These are phyloP conservation scores for Agrotis exclamationis DNA, from an alignment of 2,888 invertebrate species.

Conservation along the genomic window DNA sequence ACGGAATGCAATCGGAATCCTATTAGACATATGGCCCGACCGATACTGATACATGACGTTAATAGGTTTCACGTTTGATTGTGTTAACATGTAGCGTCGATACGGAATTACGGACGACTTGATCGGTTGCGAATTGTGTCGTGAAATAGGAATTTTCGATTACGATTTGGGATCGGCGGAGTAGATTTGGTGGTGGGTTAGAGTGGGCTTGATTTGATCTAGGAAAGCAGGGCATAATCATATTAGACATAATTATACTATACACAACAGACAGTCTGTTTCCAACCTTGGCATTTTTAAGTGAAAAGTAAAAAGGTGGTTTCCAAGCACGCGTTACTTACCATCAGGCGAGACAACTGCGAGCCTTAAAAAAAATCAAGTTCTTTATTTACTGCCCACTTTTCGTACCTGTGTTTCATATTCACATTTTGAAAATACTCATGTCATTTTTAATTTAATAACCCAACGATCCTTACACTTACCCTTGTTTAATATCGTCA, in stretches of 20 bases:
- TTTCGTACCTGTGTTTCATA: too few relatives aligned
- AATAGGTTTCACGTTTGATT: slow-evolving; percentile 83
- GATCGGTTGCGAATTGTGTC: slow-evolving; percentile 66
- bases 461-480: not conserved
- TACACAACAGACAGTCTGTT: too few relatives aligned
- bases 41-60: slow-evolving; percentile 80
- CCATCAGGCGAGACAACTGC: too few relatives aligned
- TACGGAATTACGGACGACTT: slow-evolving; percentile 62
- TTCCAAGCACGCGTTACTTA: too few relatives aligned
- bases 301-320: too few relatives aligned
- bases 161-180: slow-evolving; percentile 24
- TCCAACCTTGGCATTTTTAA: too few relatives aligned
- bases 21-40: slow-evolving; percentile 84
- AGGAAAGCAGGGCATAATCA: not conserved
- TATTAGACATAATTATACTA: too few relatives aligned
- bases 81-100: slow-evolving; percentile 71
- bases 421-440: too few relatives aligned
- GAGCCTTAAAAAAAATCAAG: too few relatives aligned
- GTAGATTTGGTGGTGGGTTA: slow-evolving; percentile 6
- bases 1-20: slow-evolving; percentile 86
- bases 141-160: slow-evolving; percentile 51
- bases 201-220: not conserved
- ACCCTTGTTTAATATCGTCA: not conserved
- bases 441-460: not conserved
- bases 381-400: not conserved